A percentile compares a stretch with the other conserved stretches of the same genome.
phyloP scores from a whole-genome alignment of 1,140 invertebrate species.

The Geopemphigus sp. region DNA sequence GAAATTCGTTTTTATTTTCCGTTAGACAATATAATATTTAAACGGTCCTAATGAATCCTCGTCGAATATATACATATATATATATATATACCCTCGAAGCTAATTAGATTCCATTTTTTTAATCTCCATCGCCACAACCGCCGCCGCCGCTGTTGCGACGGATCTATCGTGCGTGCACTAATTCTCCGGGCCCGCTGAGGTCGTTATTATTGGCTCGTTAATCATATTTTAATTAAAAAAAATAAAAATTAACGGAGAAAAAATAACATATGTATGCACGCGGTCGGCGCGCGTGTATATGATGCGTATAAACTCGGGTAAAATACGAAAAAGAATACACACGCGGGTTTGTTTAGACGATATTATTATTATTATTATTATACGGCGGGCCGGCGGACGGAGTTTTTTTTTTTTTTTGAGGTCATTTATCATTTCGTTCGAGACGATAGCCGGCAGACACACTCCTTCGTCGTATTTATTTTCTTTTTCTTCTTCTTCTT shows the following conservation, averaged over 20 bases:
- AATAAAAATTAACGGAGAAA: conserved; percentile 6
- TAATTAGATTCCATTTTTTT: conserved; percentile 34
- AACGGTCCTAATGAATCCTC: conserved; percentile 24
- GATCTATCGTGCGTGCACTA: conserved; percentile 26
- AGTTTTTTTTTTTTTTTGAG: conserved; percentile 9
- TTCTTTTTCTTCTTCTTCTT: not conserved
- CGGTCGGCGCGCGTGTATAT: conserved; percentile 16
- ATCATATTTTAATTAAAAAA: conserved; percentile 50
- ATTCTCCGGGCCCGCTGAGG: conserved; percentile 19
- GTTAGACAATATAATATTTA: conserved; percentile 4
- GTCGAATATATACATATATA: not conserved
- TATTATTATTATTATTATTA: not conserved
- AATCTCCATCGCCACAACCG: conserved; percentile 1
- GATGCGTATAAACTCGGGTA: conserved; percentile 43
- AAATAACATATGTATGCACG: not conserved
- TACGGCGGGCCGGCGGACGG: conserved; percentile 12
- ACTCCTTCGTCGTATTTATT: conserved; percentile 38
- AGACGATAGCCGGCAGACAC: conserved; percentile 48
- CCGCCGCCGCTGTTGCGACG: not conserved
- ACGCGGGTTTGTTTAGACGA: conserved; percentile 23
- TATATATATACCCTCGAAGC: conserved; percentile 29
- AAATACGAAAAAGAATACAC: conserved; percentile 40
- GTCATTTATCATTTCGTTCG: conserved; percentile 48
- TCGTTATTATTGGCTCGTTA: conserved; percentile 37
- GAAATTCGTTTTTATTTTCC: conserved; percentile 9